These are phyloP conservation scores for Sinocyclocheilus anshuiensis DNA, from an alignment of 2,113 vertebrate species.

Conservation along the genomic window DNA sequence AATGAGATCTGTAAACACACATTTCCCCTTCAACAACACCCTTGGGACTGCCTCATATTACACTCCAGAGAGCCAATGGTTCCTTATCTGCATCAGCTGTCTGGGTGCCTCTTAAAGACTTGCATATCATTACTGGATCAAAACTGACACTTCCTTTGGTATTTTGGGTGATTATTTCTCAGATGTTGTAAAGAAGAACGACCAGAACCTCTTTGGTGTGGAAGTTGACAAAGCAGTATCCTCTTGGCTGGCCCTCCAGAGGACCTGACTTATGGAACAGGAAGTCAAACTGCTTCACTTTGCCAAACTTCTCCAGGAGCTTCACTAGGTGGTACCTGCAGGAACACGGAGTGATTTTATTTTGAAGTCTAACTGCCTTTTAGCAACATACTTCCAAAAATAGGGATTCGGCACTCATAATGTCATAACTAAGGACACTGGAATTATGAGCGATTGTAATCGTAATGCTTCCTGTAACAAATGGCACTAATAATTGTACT, in stretches of 20 bases:
- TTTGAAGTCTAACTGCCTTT: background rate
- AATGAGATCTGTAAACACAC: constrained; percentile 65
- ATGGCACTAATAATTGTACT: background rate
- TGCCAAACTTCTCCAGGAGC: constrained; percentile 95
- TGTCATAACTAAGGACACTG: background rate
- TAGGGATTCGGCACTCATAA: background rate
- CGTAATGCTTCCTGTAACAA: background rate
- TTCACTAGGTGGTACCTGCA: constrained; percentile 92
- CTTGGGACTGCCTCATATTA: constrained; percentile 67
- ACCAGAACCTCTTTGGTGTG: constrained; percentile 88
- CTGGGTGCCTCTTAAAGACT: background rate
- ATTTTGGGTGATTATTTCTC: background rate
- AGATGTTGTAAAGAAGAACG: background rate
- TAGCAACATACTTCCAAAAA: background rate
- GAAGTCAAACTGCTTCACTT: constrained; percentile 98
- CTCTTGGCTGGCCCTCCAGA: constrained; percentile 93
- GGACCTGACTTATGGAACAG: constrained; percentile 97
- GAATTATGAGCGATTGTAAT: background rate
- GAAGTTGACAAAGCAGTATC: constrained; percentile 99
- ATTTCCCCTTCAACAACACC: constrained; percentile 68
- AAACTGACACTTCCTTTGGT: background rate
- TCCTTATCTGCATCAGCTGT: constrained; percentile 16
- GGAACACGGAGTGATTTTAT: background rate
- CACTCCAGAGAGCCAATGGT: constrained; percentile 62
- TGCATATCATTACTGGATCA: background rate